A percentile compares a stretch with the other conserved stretches of the same genome.
Evolutionary conservation across 1,140 invertebrate species (phyloP).

Genomic region (Drosophila tsacasi): DNA sequence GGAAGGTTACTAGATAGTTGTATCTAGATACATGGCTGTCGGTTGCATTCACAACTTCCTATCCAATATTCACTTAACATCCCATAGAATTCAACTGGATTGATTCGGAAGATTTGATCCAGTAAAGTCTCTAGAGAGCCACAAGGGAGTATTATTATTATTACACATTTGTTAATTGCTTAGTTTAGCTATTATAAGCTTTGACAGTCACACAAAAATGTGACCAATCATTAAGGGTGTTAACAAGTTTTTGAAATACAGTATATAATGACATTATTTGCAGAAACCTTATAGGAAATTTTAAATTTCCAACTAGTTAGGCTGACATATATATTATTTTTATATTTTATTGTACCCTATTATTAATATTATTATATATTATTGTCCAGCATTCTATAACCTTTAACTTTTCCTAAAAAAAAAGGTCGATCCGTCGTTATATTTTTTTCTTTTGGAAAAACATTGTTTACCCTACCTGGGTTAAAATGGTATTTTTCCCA

Average conservation of each 20-base stretch:
- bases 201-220: not conserved
- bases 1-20: not conserved
- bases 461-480: not conserved
- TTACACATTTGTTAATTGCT: not conserved
- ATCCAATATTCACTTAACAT: not conserved
- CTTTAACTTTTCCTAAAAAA: not conserved
- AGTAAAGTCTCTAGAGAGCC: not conserved
- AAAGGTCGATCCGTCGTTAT: not conserved
- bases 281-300: too few relatives aligned
- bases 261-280: too few relatives aligned
- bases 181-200: not conserved
- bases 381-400: too few relatives aligned
- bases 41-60: not conserved
- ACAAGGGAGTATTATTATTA: not conserved
- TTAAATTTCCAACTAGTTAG: too few relatives aligned
- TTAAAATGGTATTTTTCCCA: slow-evolving; percentile 11
- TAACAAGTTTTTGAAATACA: not conserved
- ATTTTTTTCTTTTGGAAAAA: not conserved
- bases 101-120: not conserved
- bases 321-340: too few relatives aligned
- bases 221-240: not conserved
- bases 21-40: not conserved
- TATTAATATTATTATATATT: too few relatives aligned
- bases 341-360: too few relatives aligned
- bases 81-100: not conserved